A percentile compares a stretch with the other conserved stretches of the same genome.
Evolutionary conservation across 2,113 vertebrate species (phyloP).

Genomic region (Aythya baeri): DNA sequence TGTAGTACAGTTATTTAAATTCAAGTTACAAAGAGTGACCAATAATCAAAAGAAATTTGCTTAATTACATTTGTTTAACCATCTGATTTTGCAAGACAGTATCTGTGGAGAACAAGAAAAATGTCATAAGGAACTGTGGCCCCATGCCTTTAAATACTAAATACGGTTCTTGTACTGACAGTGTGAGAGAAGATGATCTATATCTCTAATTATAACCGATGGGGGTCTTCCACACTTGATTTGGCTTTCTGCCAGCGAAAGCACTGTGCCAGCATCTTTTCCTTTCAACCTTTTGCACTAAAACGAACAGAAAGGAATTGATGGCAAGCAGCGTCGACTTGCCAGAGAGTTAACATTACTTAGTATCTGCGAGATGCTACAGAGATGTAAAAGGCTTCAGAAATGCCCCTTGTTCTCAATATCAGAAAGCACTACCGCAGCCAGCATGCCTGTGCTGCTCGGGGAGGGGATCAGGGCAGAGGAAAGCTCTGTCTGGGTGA

Average conservation of each 20-base stretch:
- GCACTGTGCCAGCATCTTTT: constrained; percentile 32
- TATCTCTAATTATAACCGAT: constrained; percentile 50
- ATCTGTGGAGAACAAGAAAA: neutral
- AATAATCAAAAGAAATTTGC: neutral
- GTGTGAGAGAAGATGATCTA: neutral
- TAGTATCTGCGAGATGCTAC: neutral
- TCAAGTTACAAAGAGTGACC: neutral
- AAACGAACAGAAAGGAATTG: constrained; percentile 1
- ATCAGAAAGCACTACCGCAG: neutral
- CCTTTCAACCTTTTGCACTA: neutral
- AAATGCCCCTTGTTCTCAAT: neutral
- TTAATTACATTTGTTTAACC: neutral
- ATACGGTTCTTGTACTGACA: neutral
- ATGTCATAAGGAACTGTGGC: neutral
- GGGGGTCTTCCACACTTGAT: constrained; percentile 4
- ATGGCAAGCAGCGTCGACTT: neutral
- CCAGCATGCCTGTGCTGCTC: neutral
- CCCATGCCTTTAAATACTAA: constrained; percentile 44
- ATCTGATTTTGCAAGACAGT: neutral
- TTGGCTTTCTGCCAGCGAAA: constrained; percentile 3
- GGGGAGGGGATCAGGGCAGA: neutral
- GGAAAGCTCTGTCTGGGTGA: neutral
- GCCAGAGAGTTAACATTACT: rapidly evolving
- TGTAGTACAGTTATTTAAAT: neutral
- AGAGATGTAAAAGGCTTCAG: neutral